Conservation (phyloP, 1,140 invertebrate genomes). For the Ceratosolen solmsi region DNA sequence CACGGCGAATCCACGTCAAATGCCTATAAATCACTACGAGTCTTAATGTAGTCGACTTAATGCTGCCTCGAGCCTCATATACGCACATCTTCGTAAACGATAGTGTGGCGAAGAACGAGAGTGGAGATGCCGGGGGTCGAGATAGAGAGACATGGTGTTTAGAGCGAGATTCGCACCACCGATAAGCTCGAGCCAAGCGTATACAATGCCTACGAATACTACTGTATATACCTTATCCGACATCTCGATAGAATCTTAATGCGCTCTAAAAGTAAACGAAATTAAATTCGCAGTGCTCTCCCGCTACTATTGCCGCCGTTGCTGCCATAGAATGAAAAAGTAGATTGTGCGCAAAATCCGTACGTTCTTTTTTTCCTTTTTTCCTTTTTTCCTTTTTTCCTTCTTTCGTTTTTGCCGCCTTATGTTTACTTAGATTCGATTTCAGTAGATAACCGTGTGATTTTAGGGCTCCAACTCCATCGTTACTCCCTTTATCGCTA, state of each 20-base stretch:
- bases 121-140: constrained; percentile 15
- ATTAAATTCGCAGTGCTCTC: constrained; percentile 63
- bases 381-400: no score
- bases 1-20: no score
- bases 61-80: not conserved
- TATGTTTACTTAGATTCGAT: constrained; percentile 26
- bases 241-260: constrained; percentile 68
- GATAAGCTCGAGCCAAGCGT: constrained; percentile 58
- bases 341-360: not conserved
- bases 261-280: constrained; percentile 64
- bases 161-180: constrained; percentile 62
- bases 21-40: not conserved
- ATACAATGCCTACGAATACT: constrained; percentile 66
- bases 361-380: not conserved
- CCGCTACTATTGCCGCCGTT: not conserved
- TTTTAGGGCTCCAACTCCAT: not conserved
- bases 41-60: constrained; percentile 14
- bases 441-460: not conserved
- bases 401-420: no score
- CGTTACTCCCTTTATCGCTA: not conserved
- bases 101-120: no score
- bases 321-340: not conserved
- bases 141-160: constrained; percentile 60
- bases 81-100: constrained; percentile 9
- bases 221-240: constrained; percentile 57